Evolutionary conservation across 2,113 vertebrate species (phyloP), one percentile per base, ranked within the genome.

Genomic region (Saccopteryx bilineata): DNA sequence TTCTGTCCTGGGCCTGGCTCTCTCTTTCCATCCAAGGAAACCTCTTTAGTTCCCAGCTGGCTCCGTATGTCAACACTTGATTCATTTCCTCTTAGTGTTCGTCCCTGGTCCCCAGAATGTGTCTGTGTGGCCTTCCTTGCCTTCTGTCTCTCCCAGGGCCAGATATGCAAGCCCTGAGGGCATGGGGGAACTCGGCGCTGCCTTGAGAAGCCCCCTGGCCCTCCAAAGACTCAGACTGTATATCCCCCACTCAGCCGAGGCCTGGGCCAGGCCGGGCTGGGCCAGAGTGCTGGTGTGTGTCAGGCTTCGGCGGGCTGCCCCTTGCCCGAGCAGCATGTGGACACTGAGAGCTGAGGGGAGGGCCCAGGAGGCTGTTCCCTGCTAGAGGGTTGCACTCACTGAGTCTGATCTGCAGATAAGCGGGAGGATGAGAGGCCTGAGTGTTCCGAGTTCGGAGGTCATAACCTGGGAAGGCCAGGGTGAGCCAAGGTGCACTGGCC

Each of bases 381-480:
- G 28, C 56, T 33, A n/a, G 13, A 50, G 46, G 46, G 69, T 31
- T 52, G n/a, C 39, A 1, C 39, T 81, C 71, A 50, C 60, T 6
- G 46, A 79, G 39, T 83, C 80, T 65, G 92, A 33, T 4, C 54
- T 39, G 23, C 65, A 92, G 58, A 28, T 9, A 72, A 58, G 91
- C 48, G 31, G 54, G 79, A 72, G 63, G 91, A 46, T 52, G 80
- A n/a, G 63, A 92, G 69, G 46, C 52, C 19, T 10, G n/a, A n/a
- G 56, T 5, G 3, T 75, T 84, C 79, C 0, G 66, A 63, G 87
- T 74, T 81, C 94, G 65, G 72, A 82, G 94, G 96, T 92, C 68
- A 52, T 86, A 88, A 93, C 91, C 84, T 50, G n/a, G 81, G 65
- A 95, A 78, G 66, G 33, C 52, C 48, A 68, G 78, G 85, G 91